Percentiles rank a stretch among this genome's conserved stretches.
Conservation (phyloP, 2,888 invertebrate species). For the Chrysolina haemoptera region DNA sequence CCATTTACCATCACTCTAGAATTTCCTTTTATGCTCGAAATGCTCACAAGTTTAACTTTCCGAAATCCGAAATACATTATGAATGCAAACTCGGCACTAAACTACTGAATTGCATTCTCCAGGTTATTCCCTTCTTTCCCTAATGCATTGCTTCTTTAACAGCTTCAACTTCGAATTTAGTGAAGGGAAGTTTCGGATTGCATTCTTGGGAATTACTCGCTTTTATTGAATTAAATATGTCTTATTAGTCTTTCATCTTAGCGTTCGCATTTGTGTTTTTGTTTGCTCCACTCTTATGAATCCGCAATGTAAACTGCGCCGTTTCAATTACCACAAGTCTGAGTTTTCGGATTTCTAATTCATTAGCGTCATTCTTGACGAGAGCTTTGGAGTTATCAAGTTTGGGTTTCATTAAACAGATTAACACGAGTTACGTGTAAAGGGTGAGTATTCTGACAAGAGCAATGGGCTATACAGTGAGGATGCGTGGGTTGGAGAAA, state of each 20-base stretch:
- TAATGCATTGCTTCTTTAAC: constrained; percentile 57
- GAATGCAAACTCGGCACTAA: constrained; percentile 45
- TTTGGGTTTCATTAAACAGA: constrained; percentile 11
- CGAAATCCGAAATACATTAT: constrained; percentile 29
- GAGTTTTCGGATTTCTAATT: constrained; percentile 11
- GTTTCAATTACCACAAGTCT: constrained; percentile 3
- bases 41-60: not conserved
- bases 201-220: constrained; percentile 52
- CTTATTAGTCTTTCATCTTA: constrained; percentile 44
- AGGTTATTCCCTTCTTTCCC: constrained; percentile 56
- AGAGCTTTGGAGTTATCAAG: not conserved
- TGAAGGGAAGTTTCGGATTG: constrained; percentile 57
- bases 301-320: constrained; percentile 1
- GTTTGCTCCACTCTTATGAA: constrained; percentile 13
- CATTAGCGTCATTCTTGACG: constrained; percentile 13
- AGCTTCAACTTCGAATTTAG: constrained; percentile 57
- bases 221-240: constrained; percentile 57
- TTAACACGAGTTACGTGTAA: not conserved
- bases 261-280: constrained; percentile 13
- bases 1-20: not conserved
- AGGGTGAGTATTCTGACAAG: too few species aligned
- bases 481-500: too few species aligned
- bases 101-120: constrained; percentile 56
- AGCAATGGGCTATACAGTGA: too few species aligned
- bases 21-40: not conserved